These are phyloP conservation scores for Stegana nigrithorax DNA, from an alignment of 2,888 invertebrate genomes.

Conservation along the genomic window DNA sequence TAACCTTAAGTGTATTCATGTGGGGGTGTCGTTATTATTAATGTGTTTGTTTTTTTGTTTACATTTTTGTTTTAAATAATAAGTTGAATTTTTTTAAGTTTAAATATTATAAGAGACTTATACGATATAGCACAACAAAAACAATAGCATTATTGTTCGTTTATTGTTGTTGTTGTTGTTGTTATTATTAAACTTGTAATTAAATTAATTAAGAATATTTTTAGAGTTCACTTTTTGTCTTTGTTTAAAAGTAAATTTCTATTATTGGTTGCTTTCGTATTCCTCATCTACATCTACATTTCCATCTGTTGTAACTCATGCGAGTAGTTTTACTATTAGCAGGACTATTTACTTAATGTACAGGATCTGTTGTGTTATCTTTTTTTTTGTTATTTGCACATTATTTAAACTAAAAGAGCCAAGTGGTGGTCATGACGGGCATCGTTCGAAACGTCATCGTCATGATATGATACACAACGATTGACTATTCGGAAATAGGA, in stretches of 20 bases:
- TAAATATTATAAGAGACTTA: not conserved
- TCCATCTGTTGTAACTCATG: too few relatives aligned
- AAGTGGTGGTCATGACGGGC: not conserved
- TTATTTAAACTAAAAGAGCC: not conserved
- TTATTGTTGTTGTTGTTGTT: not conserved
- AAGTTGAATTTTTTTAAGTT: not conserved
- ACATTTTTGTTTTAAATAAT: not conserved
- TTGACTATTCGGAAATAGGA: conserved; percentile 59
- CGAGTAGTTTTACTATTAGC: not conserved
- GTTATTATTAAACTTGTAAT: not conserved
- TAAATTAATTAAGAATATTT: conserved; percentile 6
- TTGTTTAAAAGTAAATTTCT: not conserved
- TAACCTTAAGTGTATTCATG: not conserved
- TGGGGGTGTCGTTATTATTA: not conserved
- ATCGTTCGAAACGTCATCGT: not conserved
- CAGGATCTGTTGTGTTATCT: too few relatives aligned
- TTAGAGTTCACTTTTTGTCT: not conserved
- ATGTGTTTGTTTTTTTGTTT: not conserved
- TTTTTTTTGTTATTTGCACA: not conserved
- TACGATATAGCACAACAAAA: not conserved
- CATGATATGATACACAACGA: conserved; percentile 1
- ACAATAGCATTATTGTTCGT: not conserved
- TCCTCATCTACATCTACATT: too few relatives aligned
- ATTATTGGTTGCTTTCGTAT: not conserved
- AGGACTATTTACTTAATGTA: not conserved